Base-by-base conservation (phyloP, 2,113 vertebrate species). In the Uria aalge region DNA sequence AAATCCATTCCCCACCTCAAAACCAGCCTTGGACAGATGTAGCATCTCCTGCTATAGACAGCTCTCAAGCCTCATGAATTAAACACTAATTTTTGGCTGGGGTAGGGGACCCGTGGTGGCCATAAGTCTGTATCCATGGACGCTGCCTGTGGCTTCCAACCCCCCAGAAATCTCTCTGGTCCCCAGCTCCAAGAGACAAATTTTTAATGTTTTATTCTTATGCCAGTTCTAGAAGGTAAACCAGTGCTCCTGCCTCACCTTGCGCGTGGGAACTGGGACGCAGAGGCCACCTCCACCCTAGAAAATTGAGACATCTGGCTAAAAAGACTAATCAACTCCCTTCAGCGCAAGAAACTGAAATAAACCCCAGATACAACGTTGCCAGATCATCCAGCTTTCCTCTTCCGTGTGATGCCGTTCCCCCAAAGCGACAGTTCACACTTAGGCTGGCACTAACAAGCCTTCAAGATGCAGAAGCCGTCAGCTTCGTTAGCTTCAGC, bases 341-440 rank as follows among this genome's bases (percentile, higher is more conserved):
- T 75, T 29, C 45, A 12, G 59, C 5, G 36, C 26, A 72, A 79
- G 43, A 45, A 52, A 11, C 34, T 9, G 9, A 60, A 80, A 32
- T 12, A 47, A 80, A 11, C 2, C 21, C 30, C 29, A 32, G 34
- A 8, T 18, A 26, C 3, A 5, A 12, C 30, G 2, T 60, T 4
- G 23, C 60, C 53, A 41, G 40, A 32, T 55, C 52, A 10, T 73
- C 20, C 53, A 74, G 15, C 27, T 73, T 67, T 59, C 32, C 27
- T 66, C 24, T 67, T 67, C 74, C 27, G 2, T 1, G 2, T 0
- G 3, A 20, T 15, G 12, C 11, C 16, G 1, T 34, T 52, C 12
- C 34, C 27, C 27, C 15, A 2, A 22, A n/a, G 32, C 1, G 2
- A 29, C 11, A 2, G 17, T 29, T 72, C 29, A 27, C 15, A 2